Percentiles rank a stretch among this genome's conserved stretches.
Conservation (phyloP, 2,797 vertebrate genomes). For the Miichthys miiuy region DNA sequence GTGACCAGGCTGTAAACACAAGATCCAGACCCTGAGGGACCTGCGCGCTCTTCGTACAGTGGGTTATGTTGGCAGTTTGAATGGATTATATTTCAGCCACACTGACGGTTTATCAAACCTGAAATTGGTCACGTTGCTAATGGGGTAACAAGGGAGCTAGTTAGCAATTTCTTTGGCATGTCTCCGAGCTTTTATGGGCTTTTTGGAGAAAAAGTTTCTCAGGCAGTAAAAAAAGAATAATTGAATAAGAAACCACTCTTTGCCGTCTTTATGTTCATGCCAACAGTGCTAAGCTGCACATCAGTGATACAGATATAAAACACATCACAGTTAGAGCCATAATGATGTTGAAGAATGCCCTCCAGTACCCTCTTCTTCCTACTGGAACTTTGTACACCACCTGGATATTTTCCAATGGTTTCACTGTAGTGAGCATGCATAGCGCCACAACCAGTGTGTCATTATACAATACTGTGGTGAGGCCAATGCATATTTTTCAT, state of each 20-base stretch:
- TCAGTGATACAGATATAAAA: slow-evolving; percentile 30
- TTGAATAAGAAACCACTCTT: slow-evolving; percentile 34
- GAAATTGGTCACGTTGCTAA: slow-evolving; percentile 60
- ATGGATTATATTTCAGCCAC: slow-evolving; percentile 49
- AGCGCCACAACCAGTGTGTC: slow-evolving; percentile 79
- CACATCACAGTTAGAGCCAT: slow-evolving; percentile 20
- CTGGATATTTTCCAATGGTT: slow-evolving; percentile 76
- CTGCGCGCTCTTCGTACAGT: slow-evolving; percentile 18
- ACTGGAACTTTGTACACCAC: slow-evolving; percentile 68
- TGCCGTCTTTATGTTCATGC: slow-evolving; percentile 34
- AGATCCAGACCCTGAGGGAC: slow-evolving; percentile 38
- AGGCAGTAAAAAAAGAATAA: slow-evolving; percentile 24
- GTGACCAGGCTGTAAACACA: slow-evolving; percentile 55
- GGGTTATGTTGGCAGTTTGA: slow-evolving; percentile 41
- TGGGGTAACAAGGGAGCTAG: slow-evolving; percentile 56
- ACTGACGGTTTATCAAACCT: slow-evolving; percentile 58
- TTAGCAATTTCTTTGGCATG: slow-evolving; percentile 49
- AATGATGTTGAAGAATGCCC: slow-evolving; percentile 44
- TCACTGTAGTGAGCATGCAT: slow-evolving; percentile 75
- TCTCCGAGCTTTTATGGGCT: slow-evolving; percentile 39
- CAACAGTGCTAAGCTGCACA: slow-evolving; percentile 36
- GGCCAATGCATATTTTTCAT: slow-evolving; percentile 84
- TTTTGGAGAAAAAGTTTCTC: slow-evolving; percentile 24
- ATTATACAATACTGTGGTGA: slow-evolving; percentile 86
- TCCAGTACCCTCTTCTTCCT: slow-evolving; percentile 55